Percentiles rank a stretch among this genome's conserved stretches.
phyloP scores from a whole-genome alignment of 2,797 vertebrate genomes.

The Echeneis naucrates region DNA sequence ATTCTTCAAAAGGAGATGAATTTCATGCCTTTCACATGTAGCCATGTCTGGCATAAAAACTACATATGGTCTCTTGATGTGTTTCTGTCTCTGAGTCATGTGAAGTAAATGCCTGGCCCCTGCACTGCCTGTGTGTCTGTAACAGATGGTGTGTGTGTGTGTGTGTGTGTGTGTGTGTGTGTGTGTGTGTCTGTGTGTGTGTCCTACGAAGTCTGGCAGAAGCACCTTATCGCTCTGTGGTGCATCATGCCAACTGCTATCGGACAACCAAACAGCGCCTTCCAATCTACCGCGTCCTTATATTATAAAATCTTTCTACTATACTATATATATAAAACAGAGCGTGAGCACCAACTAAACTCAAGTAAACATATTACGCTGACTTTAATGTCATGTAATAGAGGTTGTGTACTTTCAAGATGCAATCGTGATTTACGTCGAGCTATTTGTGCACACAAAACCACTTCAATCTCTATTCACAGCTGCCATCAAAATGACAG shows the following conservation, averaged over 20 bases:
- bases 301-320: not conserved
- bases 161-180: conserved; percentile 35
- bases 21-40: not conserved
- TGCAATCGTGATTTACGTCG: not conserved
- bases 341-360: not conserved
- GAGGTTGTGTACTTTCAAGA: not conserved
- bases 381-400: not conserved
- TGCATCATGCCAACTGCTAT: conserved; percentile 60
- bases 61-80: conserved; percentile 42
- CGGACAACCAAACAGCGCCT: conserved; percentile 42
- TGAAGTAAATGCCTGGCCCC: conserved; percentile 61
- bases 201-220: conserved; percentile 64
- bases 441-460: not conserved
- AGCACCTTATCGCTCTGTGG: conserved; percentile 63
- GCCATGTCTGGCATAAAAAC: conserved; percentile 25
- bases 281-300: conserved; percentile 27
- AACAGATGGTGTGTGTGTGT: conserved; percentile 69
- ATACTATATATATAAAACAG: not conserved
- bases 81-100: conserved; percentile 64
- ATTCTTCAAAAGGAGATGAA: conserved; percentile 6
- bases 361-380: not conserved
- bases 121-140: conserved; percentile 58
- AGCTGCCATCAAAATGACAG: not conserved
- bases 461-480: not conserved
- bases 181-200: conserved; percentile 34